Evolutionary conservation across 2,888 invertebrate genomes (phyloP), one percentile per base, ranked within the genome.

Genomic region (Rotaria magnacalcarata): DNA sequence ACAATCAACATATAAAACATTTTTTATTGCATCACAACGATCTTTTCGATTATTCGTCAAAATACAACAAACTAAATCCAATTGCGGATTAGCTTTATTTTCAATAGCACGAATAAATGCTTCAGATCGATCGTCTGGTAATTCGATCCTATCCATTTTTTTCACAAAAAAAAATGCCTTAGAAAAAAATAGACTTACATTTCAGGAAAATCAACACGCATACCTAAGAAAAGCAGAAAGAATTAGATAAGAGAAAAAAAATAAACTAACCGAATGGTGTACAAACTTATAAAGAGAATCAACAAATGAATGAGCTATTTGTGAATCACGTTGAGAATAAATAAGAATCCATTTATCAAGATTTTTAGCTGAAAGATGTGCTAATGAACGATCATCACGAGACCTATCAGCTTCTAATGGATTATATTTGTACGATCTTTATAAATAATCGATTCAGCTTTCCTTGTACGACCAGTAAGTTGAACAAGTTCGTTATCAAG

Each of bases 351-450:
- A 75, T 43, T 41, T 41, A 43, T 43, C 24, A 21, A 75, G 43
- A 43, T 75, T 27, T 75, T 75, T 75, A 43, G 43, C 43, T 19
- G 41, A 43, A 43, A 75, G 5, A 75, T 75, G 75, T 24, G 41
- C 24, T 24, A 75, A 75, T 43, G 43, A 75, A 19, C 43, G 43
- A 6, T 21, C 75, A 43, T 93, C 93, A 2, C 92, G 90, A 0
- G 94, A 94, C 96, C 96, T 96, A 86, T 96, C 95, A 0, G 94
- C 95, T 1, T 91, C 90, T 24, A 93, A 94, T 0, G 92, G 90
- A 14, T 89, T 88, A 87, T 90, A 91, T 7, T 27, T 43, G 75
- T 43, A 43, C 24, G 19, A 75, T 75, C 43, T 41, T 41, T 43
- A 43, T 75, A 75, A 75, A 43, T 41, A 75, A 75, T 75, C 24